Evolutionary conservation across 1,140 invertebrate species (phyloP).

Genomic region (Drosophila pallidifrons): DNA sequence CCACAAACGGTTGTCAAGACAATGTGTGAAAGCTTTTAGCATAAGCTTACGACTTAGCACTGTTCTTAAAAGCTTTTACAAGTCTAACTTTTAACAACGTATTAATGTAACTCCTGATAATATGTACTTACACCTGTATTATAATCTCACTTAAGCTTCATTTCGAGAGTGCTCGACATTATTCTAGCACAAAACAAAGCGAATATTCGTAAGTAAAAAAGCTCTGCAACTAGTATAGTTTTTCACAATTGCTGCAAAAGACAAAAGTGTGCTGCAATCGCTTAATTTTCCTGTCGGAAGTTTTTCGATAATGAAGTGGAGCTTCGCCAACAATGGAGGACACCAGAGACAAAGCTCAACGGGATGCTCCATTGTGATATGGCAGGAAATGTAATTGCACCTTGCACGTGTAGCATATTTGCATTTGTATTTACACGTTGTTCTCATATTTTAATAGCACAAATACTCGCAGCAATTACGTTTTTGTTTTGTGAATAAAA

Average conservation of each 20-base stretch:
- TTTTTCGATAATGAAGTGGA: constrained; percentile 72
- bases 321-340: constrained; percentile 13
- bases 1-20: constrained; percentile 39
- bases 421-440: constrained; percentile 1
- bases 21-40: constrained; percentile 23
- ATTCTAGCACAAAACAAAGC: constrained; percentile 15
- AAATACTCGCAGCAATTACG: constrained; percentile 9
- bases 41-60: background rate
- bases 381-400: constrained; percentile 29
- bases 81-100: background rate
- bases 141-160: constrained; percentile 1
- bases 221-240: constrained; percentile 32
- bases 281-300: constrained; percentile 64
- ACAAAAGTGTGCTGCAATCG: constrained; percentile 66
- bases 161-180: background rate
- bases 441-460: constrained; percentile 6
- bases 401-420: constrained; percentile 18
- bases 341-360: constrained; percentile 15
- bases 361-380: constrained; percentile 20
- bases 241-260: constrained; percentile 62
- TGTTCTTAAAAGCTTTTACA: constrained; percentile 2
- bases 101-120: background rate
- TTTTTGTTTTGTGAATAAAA: background rate
- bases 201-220: constrained; percentile 27
- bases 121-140: constrained; percentile 1